These are phyloP conservation scores for Coelinius sp. DNA, from an alignment of 2,888 invertebrate genomes.

Conservation along the genomic window DNA sequence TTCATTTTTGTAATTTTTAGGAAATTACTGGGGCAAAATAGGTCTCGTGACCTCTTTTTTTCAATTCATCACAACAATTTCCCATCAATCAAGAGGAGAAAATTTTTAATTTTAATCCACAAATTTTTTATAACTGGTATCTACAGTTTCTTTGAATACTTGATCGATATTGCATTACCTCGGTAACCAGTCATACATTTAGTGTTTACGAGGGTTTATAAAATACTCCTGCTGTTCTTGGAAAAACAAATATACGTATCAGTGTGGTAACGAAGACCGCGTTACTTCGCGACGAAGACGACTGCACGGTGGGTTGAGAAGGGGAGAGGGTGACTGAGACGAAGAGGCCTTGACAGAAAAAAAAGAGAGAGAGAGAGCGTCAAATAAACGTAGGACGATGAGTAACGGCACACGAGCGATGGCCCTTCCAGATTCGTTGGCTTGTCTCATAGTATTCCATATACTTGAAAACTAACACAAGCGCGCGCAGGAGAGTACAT, in stretches of 20 bases:
- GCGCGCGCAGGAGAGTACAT: conserved; percentile 29
- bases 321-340: conserved; percentile 1
- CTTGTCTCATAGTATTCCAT: neutral
- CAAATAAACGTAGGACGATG: conserved; percentile 24
- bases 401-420: conserved; percentile 34
- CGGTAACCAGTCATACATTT: conserved; percentile 12
- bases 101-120: too few species aligned
- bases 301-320: neutral
- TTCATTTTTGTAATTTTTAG: too few species aligned
- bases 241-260: conserved; percentile 10
- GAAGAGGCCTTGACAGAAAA: conserved; percentile 13
- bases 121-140: neutral
- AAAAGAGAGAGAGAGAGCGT: neutral
- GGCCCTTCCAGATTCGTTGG: neutral
- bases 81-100: too few species aligned
- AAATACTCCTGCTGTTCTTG: neutral
- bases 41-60: too few species aligned
- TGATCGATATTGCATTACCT: conserved; percentile 18
- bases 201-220: conserved; percentile 8
- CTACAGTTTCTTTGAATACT: conserved; percentile 9
- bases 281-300: neutral
- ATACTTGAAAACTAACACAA: conserved; percentile 35
- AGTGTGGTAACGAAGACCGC: neutral
- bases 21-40: too few species aligned
- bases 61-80: too few species aligned